These are phyloP conservation scores for Papilio polytes DNA, from an alignment of 1,140 invertebrate species.

Conservation along the genomic window DNA sequence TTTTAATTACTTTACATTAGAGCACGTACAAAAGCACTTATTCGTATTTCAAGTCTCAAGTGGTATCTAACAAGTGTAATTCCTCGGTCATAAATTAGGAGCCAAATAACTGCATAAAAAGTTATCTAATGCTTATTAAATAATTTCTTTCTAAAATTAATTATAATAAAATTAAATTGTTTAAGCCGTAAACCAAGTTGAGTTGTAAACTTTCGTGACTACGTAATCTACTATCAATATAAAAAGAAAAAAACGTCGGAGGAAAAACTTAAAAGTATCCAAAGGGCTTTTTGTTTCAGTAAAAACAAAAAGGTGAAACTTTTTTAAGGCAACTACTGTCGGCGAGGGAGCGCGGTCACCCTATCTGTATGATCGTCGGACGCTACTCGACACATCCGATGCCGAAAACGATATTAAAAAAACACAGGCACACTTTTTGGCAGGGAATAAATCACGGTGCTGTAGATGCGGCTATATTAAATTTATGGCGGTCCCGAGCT, in stretches of 20 bases:
- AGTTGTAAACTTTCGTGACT: slow-evolving; percentile 65
- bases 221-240: slow-evolving; percentile 71
- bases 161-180: not conserved
- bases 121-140: too few species aligned
- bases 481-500: slow-evolving; percentile 74
- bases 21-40: too few species aligned
- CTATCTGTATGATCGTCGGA: slow-evolving; percentile 77
- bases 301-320: slow-evolving; percentile 63
- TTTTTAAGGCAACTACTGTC: slow-evolving; percentile 79
- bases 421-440: slow-evolving; percentile 78
- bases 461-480: slow-evolving; percentile 74
- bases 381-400: slow-evolving; percentile 78
- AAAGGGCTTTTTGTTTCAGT: slow-evolving; percentile 69
- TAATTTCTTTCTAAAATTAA: not conserved
- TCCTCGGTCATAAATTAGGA: too few species aligned
- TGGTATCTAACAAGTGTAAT: too few species aligned
- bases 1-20: too few species aligned
- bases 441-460: slow-evolving; percentile 79
- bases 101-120: too few species aligned
- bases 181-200: slow-evolving; percentile 38
- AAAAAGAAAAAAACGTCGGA: slow-evolving; percentile 60
- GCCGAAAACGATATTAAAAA: slow-evolving; percentile 68
- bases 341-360: slow-evolving; percentile 70
- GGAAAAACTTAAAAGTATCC: slow-evolving; percentile 64
- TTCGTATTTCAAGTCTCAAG: too few species aligned